phyloP scores from a whole-genome alignment of 2,888 invertebrate species.

The Trachelus stipa region DNA sequence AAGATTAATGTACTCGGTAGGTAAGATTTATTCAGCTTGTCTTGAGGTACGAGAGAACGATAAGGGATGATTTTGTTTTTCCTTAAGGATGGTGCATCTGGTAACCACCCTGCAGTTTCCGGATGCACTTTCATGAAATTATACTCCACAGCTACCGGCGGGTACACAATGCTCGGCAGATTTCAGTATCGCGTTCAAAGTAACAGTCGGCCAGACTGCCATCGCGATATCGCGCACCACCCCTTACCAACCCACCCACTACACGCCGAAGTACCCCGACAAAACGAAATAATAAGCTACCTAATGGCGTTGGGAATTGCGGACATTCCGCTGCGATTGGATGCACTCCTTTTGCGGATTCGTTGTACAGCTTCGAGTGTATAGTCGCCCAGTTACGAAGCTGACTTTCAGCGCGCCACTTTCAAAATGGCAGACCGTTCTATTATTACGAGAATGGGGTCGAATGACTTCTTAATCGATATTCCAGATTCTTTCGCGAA shows the following conservation, averaged over 20 bases:
- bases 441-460: slow-evolving; percentile 31
- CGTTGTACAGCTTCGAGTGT: slow-evolving; percentile 36
- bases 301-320: slow-evolving; percentile 55
- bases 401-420: slow-evolving; percentile 14
- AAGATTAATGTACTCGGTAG: not conserved
- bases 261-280: slow-evolving; percentile 19
- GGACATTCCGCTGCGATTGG: slow-evolving; percentile 57
- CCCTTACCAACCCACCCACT: not conserved
- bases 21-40: not conserved
- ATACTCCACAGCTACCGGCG: not conserved
- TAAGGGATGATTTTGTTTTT: not conserved
- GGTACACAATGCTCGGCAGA: slow-evolving; percentile 14
- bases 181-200: slow-evolving; percentile 23
- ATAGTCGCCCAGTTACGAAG: slow-evolving; percentile 28
- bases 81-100: not conserved
- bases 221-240: not conserved
- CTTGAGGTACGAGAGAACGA: not conserved
- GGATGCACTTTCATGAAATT: not conserved
- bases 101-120: not conserved
- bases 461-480: slow-evolving; percentile 56
- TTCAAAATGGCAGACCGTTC: slow-evolving; percentile 21
- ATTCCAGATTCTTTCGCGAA: slow-evolving; percentile 37
- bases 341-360: slow-evolving; percentile 46
- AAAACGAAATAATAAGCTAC: slow-evolving; percentile 60
- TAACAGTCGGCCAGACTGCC: not conserved